Conservation (phyloP, 2,888 invertebrate species). For the Crioceris asparagi region DNA sequence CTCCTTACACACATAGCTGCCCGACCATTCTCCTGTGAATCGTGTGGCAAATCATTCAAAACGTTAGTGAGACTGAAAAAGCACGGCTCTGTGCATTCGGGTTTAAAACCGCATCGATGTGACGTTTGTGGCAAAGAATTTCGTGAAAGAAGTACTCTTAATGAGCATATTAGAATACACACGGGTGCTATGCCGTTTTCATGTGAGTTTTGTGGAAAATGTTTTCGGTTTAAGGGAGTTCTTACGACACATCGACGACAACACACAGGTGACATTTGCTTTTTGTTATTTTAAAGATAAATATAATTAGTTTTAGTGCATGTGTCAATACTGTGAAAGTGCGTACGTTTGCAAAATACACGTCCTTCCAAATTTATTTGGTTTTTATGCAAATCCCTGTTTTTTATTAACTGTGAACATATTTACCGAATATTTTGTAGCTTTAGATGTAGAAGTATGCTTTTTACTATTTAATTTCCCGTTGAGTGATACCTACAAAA, state of each 20-base stretch:
- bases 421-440: too few relatives aligned
- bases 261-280: conserved; percentile 42
- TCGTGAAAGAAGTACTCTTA: conserved; percentile 58
- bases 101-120: conserved; percentile 50
- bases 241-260: conserved; percentile 62
- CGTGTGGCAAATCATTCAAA: conserved; percentile 46
- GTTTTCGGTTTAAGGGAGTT: conserved; percentile 66
- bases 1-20: conserved; percentile 44
- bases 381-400: too few relatives aligned
- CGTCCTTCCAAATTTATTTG: too few relatives aligned
- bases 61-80: conserved; percentile 43
- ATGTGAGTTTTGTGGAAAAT: conserved; percentile 65
- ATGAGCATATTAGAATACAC: conserved; percentile 58
- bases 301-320: not conserved
- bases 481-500: too few relatives aligned
- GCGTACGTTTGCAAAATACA: too few relatives aligned
- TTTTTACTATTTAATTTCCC: too few relatives aligned
- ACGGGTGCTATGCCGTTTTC: conserved; percentile 69
- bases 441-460: too few relatives aligned
- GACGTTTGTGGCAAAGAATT: conserved; percentile 50
- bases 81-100: conserved; percentile 48
- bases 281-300: not conserved
- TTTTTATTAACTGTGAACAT: too few relatives aligned
- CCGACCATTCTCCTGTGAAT: conserved; percentile 39
- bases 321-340: too few relatives aligned